Evolutionary conservation across 2,797 vertebrate genomes (phyloP).

Genomic region (Capromys pilorides): DNA sequence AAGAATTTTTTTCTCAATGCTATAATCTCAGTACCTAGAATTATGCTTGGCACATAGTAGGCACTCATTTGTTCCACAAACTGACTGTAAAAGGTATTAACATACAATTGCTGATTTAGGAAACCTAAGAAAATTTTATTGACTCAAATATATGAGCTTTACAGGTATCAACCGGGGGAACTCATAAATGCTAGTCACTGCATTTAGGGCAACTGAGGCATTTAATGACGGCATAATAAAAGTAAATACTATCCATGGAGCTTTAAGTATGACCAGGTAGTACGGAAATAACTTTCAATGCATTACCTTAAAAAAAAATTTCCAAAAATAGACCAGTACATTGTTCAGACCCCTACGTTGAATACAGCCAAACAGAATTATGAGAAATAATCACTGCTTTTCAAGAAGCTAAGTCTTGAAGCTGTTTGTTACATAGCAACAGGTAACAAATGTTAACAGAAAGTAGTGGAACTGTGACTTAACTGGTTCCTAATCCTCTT

Average conservation of each 20-base stretch:
- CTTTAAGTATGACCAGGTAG: neutral
- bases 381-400: constrained; percentile 7
- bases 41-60: neutral
- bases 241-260: constrained; percentile 3
- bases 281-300: constrained; percentile 23
- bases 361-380: neutral
- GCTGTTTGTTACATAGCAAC: neutral
- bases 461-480: neutral
- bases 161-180: constrained; percentile 12
- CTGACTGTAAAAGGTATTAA: neutral
- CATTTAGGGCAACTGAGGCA: neutral
- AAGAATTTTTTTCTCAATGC: neutral
- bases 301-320: constrained; percentile 50
- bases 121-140: constrained; percentile 36
- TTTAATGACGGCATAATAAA: neutral
- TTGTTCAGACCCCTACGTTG: neutral
- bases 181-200: neutral
- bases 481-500: constrained; percentile 38
- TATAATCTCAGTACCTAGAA: neutral
- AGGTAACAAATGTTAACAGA: neutral
- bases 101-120: neutral
- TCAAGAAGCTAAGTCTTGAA: constrained; percentile 32
- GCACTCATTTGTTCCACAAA: neutral
- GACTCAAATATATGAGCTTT: constrained; percentile 2
- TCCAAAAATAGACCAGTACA: constrained; percentile 14